A percentile compares a stretch with the other conserved stretches of the same genome.
These are phyloP conservation scores for Eleginops maclovinus DNA, from an alignment of 2,113 vertebrate genomes.

Conservation along the genomic window DNA sequence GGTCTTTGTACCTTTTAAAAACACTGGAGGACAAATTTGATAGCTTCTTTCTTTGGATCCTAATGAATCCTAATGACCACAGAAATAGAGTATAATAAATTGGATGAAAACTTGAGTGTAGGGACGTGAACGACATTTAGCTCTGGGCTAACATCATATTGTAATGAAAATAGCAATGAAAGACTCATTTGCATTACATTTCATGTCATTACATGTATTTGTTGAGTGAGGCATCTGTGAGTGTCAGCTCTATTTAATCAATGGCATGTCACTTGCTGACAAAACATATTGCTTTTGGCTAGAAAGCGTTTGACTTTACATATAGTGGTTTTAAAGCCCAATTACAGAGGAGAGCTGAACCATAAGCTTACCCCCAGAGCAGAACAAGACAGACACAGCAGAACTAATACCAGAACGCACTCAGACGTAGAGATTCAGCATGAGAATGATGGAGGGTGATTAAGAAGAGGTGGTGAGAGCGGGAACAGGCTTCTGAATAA, in stretches of 20 bases:
- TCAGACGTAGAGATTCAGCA: constrained; percentile 38
- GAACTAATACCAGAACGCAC: constrained; percentile 48
- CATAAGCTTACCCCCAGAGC: constrained; percentile 38
- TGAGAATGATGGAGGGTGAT: constrained; percentile 56
- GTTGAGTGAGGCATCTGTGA: background rate
- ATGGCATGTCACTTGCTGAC: constrained; percentile 12
- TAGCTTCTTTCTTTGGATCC: constrained; percentile 3
- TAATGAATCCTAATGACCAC: constrained; percentile 13
- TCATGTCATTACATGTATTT: constrained; percentile 6
- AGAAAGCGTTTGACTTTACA: constrained; percentile 19
- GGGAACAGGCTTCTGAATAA: constrained; percentile 13
- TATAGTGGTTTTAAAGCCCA: constrained; percentile 50
- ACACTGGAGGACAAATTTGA: background rate
- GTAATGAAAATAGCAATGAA: constrained; percentile 11
- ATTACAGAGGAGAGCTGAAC: constrained; percentile 47
- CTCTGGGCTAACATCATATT: background rate
- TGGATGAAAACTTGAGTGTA: constrained; percentile 2
- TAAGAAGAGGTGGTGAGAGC: constrained; percentile 27
- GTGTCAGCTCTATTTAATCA: constrained; percentile 31
- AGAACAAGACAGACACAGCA: constrained; percentile 56
- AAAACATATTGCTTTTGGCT: constrained; percentile 19
- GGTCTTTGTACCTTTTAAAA: constrained; percentile 11
- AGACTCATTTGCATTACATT: constrained; percentile 31
- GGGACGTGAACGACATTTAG: constrained; percentile 1
- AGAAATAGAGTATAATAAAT: constrained; percentile 8